Base-by-base conservation (phyloP, 2,888 invertebrate species). In the Leptothorax acervorum region DNA sequence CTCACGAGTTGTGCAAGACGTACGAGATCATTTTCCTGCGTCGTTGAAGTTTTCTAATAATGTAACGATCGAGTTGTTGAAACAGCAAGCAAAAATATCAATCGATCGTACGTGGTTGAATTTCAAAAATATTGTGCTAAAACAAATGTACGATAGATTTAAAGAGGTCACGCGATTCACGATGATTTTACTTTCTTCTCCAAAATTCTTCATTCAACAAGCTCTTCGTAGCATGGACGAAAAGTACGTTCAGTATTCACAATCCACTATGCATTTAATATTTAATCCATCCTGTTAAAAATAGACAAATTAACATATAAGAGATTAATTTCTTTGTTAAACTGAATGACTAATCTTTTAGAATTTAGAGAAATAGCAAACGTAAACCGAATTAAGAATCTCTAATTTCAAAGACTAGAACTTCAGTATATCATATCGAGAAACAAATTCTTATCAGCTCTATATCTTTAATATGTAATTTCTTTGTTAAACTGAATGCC, bases 161-260 rank as follows among this genome's bases (percentile, higher is more conserved):
- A 42, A 68, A 18, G 63, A 75, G 1, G 45, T 84, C 45, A 31
- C 35, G 0, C 85, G 71, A 53, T 62, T 86, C 28, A 5, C 81
- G 2, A 74, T 23, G 5, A 84, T 89, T 1, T 15, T 92, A 15
- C 65, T 91, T 39, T 62, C 81, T 9, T 85, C 87, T 57, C 93
- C 94, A 1, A 85, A 82, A 28, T 92, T 91, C 57, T 84, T 94
- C 53, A 39, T 93, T 35, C 89, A 89, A 48, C 94, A 94, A 86
- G 88, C 92, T 76, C 66, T 92, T 5, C 90, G 91, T 48, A 92
- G 93, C 73, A 90, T 92, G 88, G 96, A 96, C 84, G 91, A 93
- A 39, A 95, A 90, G 92, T 92, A 79, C n/a, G 62, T 75, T 63
- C 63, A 42, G 6, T 15, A 45, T 39, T 63, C 39, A 60, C 39